These are phyloP conservation scores for Chelon labrosus DNA, from an alignment of 2,797 vertebrate genomes.

Conservation along the genomic window DNA sequence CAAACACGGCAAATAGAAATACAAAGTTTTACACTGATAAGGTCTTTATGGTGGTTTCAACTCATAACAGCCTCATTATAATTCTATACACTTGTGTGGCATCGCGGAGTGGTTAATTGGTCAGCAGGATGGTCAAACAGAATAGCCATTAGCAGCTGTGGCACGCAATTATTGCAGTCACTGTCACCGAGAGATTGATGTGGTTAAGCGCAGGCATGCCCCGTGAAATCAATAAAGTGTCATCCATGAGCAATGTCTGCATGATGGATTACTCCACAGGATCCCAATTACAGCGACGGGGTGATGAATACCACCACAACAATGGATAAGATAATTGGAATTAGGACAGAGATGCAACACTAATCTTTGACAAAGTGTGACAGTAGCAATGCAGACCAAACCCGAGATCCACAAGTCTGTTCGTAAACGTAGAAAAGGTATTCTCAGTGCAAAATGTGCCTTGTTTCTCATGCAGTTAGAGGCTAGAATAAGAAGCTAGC, in stretches of 20 bases:
- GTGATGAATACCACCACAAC: conserved; percentile 69
- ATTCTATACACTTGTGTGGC: conserved; percentile 65
- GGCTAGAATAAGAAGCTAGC: neutral
- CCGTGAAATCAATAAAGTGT: conserved; percentile 82
- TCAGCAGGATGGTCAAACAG: conserved; percentile 70
- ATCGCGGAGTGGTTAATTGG: conserved; percentile 68
- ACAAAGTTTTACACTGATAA: conserved; percentile 21
- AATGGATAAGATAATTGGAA: conserved; percentile 72
- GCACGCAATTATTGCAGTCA: conserved; percentile 68
- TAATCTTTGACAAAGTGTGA: conserved; percentile 61
- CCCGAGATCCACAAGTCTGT: neutral
- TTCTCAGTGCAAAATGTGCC: neutral
- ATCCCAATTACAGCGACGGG: conserved; percentile 75
- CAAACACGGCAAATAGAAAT: conserved; percentile 1
- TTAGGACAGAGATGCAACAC: conserved; percentile 55
- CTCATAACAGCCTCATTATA: conserved; percentile 55
- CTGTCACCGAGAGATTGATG: conserved; percentile 80
- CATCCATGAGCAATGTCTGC: conserved; percentile 72
- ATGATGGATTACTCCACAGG: conserved; percentile 79
- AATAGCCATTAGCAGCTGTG: conserved; percentile 68
- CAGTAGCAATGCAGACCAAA: conserved; percentile 31
- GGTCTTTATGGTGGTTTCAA: conserved; percentile 24
- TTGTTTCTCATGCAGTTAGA: neutral
- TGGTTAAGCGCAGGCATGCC: conserved; percentile 65
- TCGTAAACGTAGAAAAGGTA: too few relatives aligned